Conservation (phyloP, 2,113 vertebrate genomes). For the Ochotona curzoniae region DNA sequence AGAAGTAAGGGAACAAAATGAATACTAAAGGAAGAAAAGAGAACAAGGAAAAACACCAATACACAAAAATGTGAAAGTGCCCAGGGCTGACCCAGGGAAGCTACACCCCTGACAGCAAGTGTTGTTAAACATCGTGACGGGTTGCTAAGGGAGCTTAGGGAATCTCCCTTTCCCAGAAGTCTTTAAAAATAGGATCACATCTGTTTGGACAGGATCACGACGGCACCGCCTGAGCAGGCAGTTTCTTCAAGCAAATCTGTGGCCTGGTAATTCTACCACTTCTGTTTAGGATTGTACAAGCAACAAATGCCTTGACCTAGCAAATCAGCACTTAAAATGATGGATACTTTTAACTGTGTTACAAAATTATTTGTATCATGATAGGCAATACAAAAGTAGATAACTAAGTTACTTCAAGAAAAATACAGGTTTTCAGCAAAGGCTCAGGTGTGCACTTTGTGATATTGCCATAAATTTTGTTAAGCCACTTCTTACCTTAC, state of each 20-base stretch:
- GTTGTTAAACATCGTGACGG: conserved; percentile 54
- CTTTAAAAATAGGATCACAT: conserved; percentile 79
- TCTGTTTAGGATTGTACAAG: conserved; percentile 47
- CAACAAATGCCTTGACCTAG: background rate
- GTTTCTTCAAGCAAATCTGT: conserved; percentile 16
- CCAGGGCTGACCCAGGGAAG: conserved; percentile 3
- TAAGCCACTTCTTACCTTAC: too few relatives aligned
- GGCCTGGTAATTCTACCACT: background rate
- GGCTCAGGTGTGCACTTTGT: background rate
- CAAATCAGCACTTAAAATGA: background rate
- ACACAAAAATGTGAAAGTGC: conserved; percentile 38
- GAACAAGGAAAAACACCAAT: conserved; percentile 27
- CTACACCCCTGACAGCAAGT: conserved; percentile 41
- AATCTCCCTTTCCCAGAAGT: conserved; percentile 74
- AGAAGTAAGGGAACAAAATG: background rate
- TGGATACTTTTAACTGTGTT: background rate
- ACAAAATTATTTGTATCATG: background rate
- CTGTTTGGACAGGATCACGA: conserved; percentile 56
- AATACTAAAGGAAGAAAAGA: conserved; percentile 12
- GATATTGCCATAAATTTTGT: background rate
- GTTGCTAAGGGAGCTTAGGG: conserved; percentile 72
- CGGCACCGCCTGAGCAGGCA: background rate
- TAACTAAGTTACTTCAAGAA: background rate
- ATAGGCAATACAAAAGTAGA: background rate
- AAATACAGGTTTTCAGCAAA: background rate